phyloP scores from a whole-genome alignment of 2,888 invertebrate species.

The Synergus japonicus region DNA sequence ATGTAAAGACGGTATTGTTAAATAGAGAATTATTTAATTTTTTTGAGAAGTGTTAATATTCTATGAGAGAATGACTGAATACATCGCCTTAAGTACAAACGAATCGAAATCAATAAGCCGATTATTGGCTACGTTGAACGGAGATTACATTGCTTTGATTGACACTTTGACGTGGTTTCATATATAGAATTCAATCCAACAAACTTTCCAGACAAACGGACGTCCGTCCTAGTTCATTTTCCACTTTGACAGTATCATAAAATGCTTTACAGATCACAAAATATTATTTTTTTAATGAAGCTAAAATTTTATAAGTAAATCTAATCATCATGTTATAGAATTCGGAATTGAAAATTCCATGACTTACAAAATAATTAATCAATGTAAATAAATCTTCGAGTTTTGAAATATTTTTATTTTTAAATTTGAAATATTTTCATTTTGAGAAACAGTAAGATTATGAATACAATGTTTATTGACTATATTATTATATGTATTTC shows the following conservation, averaged over 20 bases:
- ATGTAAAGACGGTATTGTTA: neutral
- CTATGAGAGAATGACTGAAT: constrained; percentile 27
- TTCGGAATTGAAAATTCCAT: neutral
- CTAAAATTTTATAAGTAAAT: neutral
- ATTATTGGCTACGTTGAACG: constrained; percentile 70
- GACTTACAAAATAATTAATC: no score
- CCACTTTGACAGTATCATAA: constrained; percentile 43
- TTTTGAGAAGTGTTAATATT: neutral
- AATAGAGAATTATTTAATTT: neutral
- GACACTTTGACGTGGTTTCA: constrained; percentile 64
- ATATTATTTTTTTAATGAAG: neutral
- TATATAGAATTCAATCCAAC: constrained; percentile 61
- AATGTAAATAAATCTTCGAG: no score
- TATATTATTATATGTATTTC: neutral
- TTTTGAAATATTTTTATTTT: no score
- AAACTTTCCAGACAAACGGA: constrained; percentile 64
- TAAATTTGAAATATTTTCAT: no score
- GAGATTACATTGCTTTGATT: constrained; percentile 72
- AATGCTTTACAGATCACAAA: constrained; percentile 19
- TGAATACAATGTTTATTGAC: neutral
- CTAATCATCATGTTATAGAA: neutral
- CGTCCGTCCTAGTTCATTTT: constrained; percentile 65
- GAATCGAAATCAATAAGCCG: constrained; percentile 71
- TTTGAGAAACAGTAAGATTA: no score
- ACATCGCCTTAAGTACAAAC: constrained; percentile 46